Evolutionary conservation across 2,797 vertebrate genomes (phyloP), one percentile per base, ranked within the genome.

Genomic region (Ispidina picta): DNA sequence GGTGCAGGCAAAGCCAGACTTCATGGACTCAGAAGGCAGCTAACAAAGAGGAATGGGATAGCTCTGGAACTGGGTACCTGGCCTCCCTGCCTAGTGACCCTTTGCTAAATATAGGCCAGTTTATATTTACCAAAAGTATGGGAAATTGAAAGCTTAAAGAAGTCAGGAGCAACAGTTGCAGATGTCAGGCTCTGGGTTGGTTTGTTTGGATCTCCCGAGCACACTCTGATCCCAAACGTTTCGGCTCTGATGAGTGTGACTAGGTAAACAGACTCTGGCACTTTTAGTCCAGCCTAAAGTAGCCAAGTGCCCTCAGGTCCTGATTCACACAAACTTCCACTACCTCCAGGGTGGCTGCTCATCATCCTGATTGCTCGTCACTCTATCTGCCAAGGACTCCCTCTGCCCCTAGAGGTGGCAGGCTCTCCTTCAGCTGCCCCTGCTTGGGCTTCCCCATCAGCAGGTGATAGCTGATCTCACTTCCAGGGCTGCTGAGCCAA

Each of bases 171-270:
- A 71, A 33, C 70, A 69, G 60, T 70, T 13, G 29, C 83, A 90
- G 92, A 80, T 93, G 93, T 76, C 39, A 28, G 23, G 4, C 59
- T 78, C 79, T 43, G 81, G 17, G 48, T 83, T 93, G 22, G 77
- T 95, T 89, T 83, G 83, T 86, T 93, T 92, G 87, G 14, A 31
- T 86, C 84, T 86, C 75, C n/a, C 2, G 3, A 64, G 86, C 80
- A 81, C 70, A 8, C 56, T 92, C 73, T 66, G 83, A 81, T 75
- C 54, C 55, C 82, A 91, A 60, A 88, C 48, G 20, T 64, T 66
- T 86, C 86, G 0, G 0, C 59, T 79, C 73, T 52, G 55, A 39
- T 0, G 4, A 55, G 44, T 29, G 51, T 72, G 55, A 39, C 68
- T 58, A 54, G n/a, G 12, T 66, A 54, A 88, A 64, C 0, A 3